These are phyloP conservation scores for Druceiella hillmani DNA, from an alignment of 2,888 invertebrate genomes.

Conservation along the genomic window DNA sequence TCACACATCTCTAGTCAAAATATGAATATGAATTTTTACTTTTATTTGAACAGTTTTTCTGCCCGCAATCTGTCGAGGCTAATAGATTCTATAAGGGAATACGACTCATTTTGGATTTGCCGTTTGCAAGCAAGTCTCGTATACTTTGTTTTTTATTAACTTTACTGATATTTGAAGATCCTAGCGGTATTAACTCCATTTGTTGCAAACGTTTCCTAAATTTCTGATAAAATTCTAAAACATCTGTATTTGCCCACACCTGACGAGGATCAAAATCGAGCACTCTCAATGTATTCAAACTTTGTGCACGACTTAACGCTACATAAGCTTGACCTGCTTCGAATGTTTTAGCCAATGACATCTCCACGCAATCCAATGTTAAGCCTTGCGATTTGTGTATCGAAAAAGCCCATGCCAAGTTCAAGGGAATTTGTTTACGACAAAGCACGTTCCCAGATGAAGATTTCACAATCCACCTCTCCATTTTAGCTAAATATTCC, in stretches of 20 bases:
- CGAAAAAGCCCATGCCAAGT: conserved; percentile 95
- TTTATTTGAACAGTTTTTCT: no score
- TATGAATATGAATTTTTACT: no score
- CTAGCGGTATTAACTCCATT: conserved; percentile 59
- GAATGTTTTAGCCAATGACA: conserved; percentile 86
- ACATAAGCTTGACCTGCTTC: conserved; percentile 97
- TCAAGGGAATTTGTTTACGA: conserved; percentile 74
- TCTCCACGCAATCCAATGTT: conserved; percentile 92
- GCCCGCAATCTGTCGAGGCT: no score
- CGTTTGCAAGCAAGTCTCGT: no score
- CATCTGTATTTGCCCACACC: conserved; percentile 84
- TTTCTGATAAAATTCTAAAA: conserved; percentile 74
- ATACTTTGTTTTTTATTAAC: no score
- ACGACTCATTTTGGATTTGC: no score
- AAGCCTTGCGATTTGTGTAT: conserved; percentile 96
- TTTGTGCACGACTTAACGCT: conserved; percentile 87
- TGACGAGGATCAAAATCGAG: conserved; percentile 81
- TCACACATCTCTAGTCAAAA: no score
- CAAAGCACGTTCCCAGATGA: conserved; percentile 49
- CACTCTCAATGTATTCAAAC: conserved; percentile 76
- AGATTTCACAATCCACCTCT: conserved; percentile 77
- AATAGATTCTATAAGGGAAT: no score
- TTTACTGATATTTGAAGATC: no score
- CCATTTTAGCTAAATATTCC: conserved; percentile 66
- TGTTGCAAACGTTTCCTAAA: conserved; percentile 60